Evolutionary conservation across 2,113 vertebrate species (phyloP), one percentile per base, ranked within the genome.

Genomic region (Lasiurus borealis): DNA sequence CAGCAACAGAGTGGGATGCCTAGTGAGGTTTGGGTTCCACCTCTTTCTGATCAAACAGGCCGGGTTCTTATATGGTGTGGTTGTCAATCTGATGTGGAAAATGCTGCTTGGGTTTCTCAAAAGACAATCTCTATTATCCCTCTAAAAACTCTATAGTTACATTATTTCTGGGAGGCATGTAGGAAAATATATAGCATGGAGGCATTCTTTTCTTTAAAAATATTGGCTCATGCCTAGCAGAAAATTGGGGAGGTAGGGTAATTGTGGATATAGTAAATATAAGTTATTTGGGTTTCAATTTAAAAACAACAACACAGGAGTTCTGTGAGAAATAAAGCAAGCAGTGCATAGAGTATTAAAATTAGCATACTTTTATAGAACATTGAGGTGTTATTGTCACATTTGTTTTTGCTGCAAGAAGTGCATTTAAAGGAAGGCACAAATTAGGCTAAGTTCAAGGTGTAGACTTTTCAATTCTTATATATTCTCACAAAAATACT

Each of bases 341-440:
- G 62, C 48, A 94, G 29, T 66, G 8, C 6, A 85, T 34, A 80
- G 76, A 94, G 48, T 85, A 48, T 87, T 83, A 48, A 85, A 91
- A 93, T 91, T 13, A 13, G n/a, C 92, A 29, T 57, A 95, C 11
- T 34, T 90, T 96, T 92, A 91, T 87, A 93, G 15, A 66, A 77
- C 71, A 92, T 4, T 62, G 21, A 77, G 12, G 10, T 97, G 54
- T 90, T 91, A 85, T 34, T 97, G 96, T 97, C 85, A 87, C 34
- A 34, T 87, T 96, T 85, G n/a, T 68, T 93, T 93, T 93, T 59
- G 57, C 52, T 96, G 31, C 5, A 81, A 97, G 75, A 78, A 59
- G 8, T 31, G 15, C 48, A 97, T 97, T 97, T 95, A 97, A 95
- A 96, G 94, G 97, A 96, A 93, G 19, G 90, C 76, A 75, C 48